Conservation (phyloP, 1,140 invertebrate species). For the Grapholita molesta region DNA sequence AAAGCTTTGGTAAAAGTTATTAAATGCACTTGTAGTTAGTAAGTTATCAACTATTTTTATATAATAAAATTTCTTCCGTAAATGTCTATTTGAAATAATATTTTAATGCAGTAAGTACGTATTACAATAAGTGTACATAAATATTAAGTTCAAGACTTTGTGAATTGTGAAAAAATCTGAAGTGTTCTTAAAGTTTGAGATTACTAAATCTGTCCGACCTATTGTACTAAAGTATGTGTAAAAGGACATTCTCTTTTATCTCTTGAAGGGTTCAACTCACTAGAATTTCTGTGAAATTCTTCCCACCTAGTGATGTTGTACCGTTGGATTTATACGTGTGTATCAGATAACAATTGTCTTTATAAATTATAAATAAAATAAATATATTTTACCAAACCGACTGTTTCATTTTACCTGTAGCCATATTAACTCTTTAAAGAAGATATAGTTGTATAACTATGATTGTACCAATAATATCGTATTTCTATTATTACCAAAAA, state of each 20-base stretch:
- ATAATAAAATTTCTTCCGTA: not conserved
- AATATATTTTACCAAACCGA: not conserved
- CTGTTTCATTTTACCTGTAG: not conserved
- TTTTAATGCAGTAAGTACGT: not conserved
- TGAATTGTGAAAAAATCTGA: not conserved
- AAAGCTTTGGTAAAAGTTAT: not conserved
- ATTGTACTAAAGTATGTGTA: constrained; percentile 9
- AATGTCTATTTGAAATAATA: not conserved
- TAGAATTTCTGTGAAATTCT: not conserved
- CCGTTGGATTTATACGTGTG: not conserved
- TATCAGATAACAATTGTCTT: not conserved
- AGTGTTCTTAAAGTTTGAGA: not conserved
- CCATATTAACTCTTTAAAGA: no score
- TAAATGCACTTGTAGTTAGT: not conserved
- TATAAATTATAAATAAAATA: not conserved
- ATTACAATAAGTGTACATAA: not conserved
- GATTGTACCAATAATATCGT: no score
- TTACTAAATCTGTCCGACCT: not conserved
- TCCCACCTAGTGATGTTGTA: not conserved
- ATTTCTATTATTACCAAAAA: no score
- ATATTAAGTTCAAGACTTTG: not conserved
- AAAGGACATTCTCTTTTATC: not conserved
- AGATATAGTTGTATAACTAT: no score
- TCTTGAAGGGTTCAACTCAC: not conserved
- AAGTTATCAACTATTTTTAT: constrained; percentile 8